phyloP scores from a whole-genome alignment of 2,797 vertebrate genomes.

The Myripristis murdjan region DNA sequence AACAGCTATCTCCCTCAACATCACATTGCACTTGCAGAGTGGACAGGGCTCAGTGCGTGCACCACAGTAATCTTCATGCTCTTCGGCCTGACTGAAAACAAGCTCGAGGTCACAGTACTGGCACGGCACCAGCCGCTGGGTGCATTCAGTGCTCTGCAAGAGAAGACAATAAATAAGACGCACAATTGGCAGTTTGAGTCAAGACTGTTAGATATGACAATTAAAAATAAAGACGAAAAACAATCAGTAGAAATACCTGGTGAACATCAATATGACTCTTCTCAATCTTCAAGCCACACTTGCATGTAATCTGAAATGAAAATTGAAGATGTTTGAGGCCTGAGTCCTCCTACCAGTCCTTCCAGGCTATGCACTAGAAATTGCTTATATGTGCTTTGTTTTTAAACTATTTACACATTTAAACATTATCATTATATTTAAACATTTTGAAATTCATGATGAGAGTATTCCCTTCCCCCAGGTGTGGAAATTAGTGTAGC shows the following conservation, averaged over 20 bases:
- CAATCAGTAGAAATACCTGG: slow-evolving; percentile 82
- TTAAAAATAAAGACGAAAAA: not conserved
- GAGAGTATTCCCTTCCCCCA: too few relatives aligned
- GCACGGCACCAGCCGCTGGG: slow-evolving; percentile 90
- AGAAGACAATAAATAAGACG: slow-evolving; percentile 7
- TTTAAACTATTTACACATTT: too few relatives aligned
- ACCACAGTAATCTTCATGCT: slow-evolving; percentile 96
- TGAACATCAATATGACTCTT: slow-evolving; percentile 89
- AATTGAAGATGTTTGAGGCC: slow-evolving; percentile 19
- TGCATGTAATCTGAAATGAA: slow-evolving; percentile 91
- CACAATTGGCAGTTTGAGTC: not conserved
- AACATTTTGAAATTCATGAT: too few relatives aligned
- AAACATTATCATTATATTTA: too few relatives aligned
- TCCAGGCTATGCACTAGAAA: too few relatives aligned
- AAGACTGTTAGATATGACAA: not conserved
- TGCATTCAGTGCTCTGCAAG: slow-evolving; percentile 84
- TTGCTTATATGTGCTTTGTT: too few relatives aligned
- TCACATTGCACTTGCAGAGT: slow-evolving; percentile 89
- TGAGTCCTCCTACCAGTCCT: not conserved
- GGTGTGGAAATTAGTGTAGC: too few relatives aligned
- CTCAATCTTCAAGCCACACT: slow-evolving; percentile 93
- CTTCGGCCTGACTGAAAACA: slow-evolving; percentile 88
- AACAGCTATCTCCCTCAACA: slow-evolving; percentile 89
- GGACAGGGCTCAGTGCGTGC: slow-evolving; percentile 93
- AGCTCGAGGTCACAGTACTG: slow-evolving; percentile 95